Conservation (phyloP, 2,113 vertebrate species). For the Hyperopisus bebe region DNA sequence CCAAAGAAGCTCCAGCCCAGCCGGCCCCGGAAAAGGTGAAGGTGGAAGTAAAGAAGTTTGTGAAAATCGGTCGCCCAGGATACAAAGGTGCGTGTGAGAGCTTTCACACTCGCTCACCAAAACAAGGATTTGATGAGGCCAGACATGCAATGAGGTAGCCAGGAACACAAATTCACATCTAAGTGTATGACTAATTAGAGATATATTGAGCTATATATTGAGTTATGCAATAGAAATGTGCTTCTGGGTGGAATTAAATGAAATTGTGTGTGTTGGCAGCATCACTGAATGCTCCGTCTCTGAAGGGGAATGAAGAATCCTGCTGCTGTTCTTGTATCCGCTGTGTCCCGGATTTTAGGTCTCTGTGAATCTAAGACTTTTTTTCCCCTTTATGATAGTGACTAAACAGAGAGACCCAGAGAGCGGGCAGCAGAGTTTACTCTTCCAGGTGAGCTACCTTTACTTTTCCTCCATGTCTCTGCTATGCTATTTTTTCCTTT, state of each 20-base stretch:
- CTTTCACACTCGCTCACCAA: not conserved
- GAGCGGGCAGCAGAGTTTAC: conserved; percentile 84
- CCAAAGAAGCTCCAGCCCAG: conserved; percentile 93
- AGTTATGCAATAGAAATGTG: not conserved
- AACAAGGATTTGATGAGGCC: not conserved
- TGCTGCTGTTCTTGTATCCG: not conserved
- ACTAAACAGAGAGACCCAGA: conserved; percentile 95
- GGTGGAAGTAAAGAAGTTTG: conserved; percentile 97
- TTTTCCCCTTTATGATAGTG: conserved; percentile 57
- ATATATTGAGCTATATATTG: not conserved
- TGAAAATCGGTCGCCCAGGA: conserved; percentile 93
- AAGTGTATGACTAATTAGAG: not conserved
- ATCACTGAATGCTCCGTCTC: not conserved
- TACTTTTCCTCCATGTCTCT: not conserved
- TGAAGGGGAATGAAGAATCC: not conserved
- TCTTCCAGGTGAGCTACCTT: conserved; percentile 80
- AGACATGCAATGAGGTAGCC: not conserved
- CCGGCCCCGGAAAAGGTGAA: conserved; percentile 95
- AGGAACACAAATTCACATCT: not conserved
- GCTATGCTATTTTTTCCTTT: not conserved
- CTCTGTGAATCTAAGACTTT: not conserved
- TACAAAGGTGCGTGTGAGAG: conserved; percentile 76
- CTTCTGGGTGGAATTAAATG: not conserved
- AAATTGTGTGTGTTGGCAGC: not conserved
- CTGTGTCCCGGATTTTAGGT: not conserved